Conservation (phyloP, 2,113 vertebrate species). For the Syngnathoides biaculeatus region DNA sequence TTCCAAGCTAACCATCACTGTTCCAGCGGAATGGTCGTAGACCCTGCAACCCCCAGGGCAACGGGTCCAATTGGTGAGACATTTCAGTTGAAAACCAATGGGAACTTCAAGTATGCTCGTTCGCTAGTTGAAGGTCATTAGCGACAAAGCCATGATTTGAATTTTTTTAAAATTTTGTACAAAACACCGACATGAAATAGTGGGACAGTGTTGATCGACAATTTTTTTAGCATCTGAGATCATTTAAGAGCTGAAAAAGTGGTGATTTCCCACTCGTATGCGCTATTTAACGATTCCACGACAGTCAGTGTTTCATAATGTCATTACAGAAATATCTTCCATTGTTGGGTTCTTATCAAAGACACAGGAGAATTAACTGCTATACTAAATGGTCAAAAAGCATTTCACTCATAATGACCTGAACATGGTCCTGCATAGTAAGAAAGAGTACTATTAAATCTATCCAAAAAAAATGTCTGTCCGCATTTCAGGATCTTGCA, state of each 20-base stretch:
- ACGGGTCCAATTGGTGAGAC: neutral
- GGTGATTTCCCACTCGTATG: too few species aligned
- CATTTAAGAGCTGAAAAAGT: too few species aligned
- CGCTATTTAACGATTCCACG: too few species aligned
- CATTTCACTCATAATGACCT: too few species aligned
- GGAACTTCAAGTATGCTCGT: too few species aligned
- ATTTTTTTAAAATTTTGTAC: neutral
- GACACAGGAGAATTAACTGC: too few species aligned
- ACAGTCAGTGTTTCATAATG: too few species aligned
- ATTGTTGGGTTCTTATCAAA: neutral
- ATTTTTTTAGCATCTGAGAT: neutral
- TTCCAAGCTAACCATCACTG: neutral
- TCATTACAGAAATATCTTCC: too few species aligned
- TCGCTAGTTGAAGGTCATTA: neutral
- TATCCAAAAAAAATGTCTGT: neutral
- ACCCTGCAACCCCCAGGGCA: neutral
- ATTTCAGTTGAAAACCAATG: neutral
- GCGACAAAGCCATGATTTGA: neutral
- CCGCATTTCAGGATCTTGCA: neutral
- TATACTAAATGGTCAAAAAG: too few species aligned
- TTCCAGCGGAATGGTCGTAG: neutral
- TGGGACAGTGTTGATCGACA: neutral
- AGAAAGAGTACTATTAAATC: too few species aligned
- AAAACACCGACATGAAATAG: neutral
- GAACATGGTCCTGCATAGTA: too few species aligned